Base-by-base conservation (phyloP, 1,140 invertebrate genomes). In the Kradibia gibbosae region DNA sequence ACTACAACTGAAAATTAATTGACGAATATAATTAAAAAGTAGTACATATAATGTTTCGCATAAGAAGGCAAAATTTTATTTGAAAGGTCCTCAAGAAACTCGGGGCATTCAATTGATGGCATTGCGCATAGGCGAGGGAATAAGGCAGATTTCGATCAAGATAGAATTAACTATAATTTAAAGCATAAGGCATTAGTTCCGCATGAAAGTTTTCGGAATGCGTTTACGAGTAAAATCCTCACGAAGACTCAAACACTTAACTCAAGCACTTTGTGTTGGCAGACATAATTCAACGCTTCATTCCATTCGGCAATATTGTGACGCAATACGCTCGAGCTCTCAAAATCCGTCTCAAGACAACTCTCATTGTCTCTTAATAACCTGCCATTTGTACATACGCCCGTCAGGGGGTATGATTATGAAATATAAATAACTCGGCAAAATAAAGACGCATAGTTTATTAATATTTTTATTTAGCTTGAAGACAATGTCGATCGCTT, bases 281-380 rank as follows among this genome's bases (percentile, higher is more conserved):
- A 39, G 62, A 39, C 62, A 67, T 39, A 67, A 67, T 67, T 67
- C 62, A 22, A 0, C 62, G 36, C 22, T 67, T 67, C 62, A 39
- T 17, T 67, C 62, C 22, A 67, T 67, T 67, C 11, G 62, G 39
- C 62, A 67, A 67, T 8, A 39, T n/a, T 22, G 34, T 67, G 62
- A 67, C 36, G 62, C n/a, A 67, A 67, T 28, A 22, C 15, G 60
- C 13, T 60, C 34, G 20, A 39, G 34, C 62, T 39, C 20, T 67
- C 25, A 65, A 65, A 65, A 65, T 65, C 31, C 17, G 1, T 20
- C 31, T 36, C 31, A 13, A 65, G 15, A 60, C 15, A 60, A 60
- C 57, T 65, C 3, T 1, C 10, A 65, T 65, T 65, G 11, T 36
- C 36, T 34, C 39, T 67, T 67, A 67, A 39, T 7, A 15, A n/a